Percentiles rank a stretch among this genome's conserved stretches.
These are phyloP conservation scores for Patiria pectinifera DNA, from an alignment of 53 echinoderm and acorn worm genomes.

Conservation along the genomic window DNA sequence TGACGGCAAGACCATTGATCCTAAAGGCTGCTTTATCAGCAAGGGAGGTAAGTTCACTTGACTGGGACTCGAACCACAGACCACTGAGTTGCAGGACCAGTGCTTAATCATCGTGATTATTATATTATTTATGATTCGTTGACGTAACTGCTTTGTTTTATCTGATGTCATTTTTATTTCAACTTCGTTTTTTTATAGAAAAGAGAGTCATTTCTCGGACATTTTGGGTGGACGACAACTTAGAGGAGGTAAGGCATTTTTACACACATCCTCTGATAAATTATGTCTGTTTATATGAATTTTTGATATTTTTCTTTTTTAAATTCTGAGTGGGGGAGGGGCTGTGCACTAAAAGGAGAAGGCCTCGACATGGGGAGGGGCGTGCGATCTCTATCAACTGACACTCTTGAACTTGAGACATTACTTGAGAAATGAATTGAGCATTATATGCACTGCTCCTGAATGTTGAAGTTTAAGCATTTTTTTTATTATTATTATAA, in stretches of 20 bases:
- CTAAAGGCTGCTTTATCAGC: constrained; percentile 13
- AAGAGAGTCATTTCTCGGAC: not conserved
- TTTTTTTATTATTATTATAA: no score
- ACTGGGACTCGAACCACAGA: not conserved
- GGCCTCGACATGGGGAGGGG: no score
- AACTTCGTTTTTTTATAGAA: no score
- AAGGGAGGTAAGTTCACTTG: constrained; percentile 19
- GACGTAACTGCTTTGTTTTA: not conserved
- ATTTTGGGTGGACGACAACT: not conserved
- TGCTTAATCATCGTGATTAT: not conserved
- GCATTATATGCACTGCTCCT: no score
- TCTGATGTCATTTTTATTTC: not conserved
- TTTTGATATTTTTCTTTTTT: no score
- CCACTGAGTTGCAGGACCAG: not conserved
- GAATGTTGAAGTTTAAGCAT: no score
- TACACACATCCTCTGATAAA: not conserved
- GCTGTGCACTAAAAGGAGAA: no score
- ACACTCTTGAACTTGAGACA: not conserved
- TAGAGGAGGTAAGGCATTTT: not conserved
- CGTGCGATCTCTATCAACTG: no score
- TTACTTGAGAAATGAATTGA: no score
- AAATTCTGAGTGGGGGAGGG: no score
- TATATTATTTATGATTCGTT: not conserved
- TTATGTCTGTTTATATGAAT: no score
- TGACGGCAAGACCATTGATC: not conserved